phyloP scores from a whole-genome alignment of 2,888 invertebrate genomes.

The Drosophila lacicola region DNA sequence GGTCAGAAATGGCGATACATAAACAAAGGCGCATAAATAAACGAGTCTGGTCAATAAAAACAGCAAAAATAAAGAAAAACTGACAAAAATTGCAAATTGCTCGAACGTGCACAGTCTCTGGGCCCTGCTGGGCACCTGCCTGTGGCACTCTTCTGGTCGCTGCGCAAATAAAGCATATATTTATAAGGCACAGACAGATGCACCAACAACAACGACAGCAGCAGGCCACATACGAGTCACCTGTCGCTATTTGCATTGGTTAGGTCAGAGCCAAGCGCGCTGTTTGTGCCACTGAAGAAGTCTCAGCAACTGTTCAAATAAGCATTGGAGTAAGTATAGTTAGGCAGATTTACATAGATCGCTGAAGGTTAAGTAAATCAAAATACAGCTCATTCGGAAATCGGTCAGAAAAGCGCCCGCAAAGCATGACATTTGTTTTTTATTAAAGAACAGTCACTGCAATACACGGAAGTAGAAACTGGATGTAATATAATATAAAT shows the following conservation, averaged over 20 bases:
- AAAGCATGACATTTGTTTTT: constrained; percentile 11
- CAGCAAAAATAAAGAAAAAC: constrained; percentile 17
- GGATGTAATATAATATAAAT: background rate
- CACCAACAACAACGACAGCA: constrained; percentile 6
- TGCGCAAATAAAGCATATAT: constrained; percentile 40
- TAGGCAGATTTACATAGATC: constrained; percentile 13
- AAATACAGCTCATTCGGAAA: constrained; percentile 20
- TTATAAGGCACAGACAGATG: constrained; percentile 10
- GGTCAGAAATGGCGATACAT: constrained; percentile 61
- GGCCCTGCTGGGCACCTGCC: constrained; percentile 39
- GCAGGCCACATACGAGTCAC: constrained; percentile 1
- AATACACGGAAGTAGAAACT: constrained; percentile 22
- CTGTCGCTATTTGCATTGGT: constrained; percentile 39
- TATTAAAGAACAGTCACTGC: constrained; percentile 4
- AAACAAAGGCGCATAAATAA: constrained; percentile 62
- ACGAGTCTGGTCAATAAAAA: constrained; percentile 51
- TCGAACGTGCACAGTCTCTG: constrained; percentile 26
- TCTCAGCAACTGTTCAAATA: constrained; percentile 47
- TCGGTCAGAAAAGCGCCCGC: constrained; percentile 25
- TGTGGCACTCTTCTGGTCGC: constrained; percentile 10
- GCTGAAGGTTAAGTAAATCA: constrained; percentile 41
- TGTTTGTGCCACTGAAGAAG: constrained; percentile 62
- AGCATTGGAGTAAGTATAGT: constrained; percentile 13
- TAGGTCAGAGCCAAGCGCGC: constrained; percentile 20
- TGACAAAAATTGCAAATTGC: constrained; percentile 44